phyloP scores from a whole-genome alignment of 2,797 vertebrate genomes.

The Neopelma chrysocephalum region DNA sequence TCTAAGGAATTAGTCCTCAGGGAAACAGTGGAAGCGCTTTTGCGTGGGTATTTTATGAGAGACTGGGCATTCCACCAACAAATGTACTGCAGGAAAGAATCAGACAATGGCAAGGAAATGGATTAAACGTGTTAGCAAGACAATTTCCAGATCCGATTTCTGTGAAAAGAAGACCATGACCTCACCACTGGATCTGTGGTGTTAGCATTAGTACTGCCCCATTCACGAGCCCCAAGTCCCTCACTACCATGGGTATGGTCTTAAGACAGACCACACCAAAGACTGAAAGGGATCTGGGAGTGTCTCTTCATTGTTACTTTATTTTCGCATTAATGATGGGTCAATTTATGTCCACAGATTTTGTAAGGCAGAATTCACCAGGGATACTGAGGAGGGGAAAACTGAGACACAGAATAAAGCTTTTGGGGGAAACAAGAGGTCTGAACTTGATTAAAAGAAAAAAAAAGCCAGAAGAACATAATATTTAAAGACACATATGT shows the following conservation, averaged over 20 bases:
- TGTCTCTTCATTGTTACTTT: conserved; percentile 54
- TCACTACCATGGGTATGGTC: not conserved
- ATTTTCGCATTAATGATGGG: conserved; percentile 35
- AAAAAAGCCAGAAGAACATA: not conserved
- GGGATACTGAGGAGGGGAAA: conserved; percentile 37
- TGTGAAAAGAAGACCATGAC: conserved; percentile 52
- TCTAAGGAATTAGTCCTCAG: conserved; percentile 3
- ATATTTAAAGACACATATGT: conserved; percentile 22
- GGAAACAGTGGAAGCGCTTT: conserved; percentile 36
- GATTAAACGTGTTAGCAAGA: conserved; percentile 61
- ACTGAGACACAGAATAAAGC: conserved; percentile 35
- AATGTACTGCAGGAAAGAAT: conserved; percentile 62
- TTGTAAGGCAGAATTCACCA: conserved; percentile 55
- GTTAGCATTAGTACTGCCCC: conserved; percentile 13
- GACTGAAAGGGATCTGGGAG: conserved; percentile 40
- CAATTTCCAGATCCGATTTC: conserved; percentile 57
- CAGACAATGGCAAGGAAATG: conserved; percentile 70
- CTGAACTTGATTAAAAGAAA: conserved; percentile 50
- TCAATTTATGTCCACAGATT: conserved; percentile 43
- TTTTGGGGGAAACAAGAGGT: conserved; percentile 36
- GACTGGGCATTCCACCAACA: conserved; percentile 55
- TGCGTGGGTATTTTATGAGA: conserved; percentile 38
- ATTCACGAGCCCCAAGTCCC: not conserved
- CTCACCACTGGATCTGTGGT: conserved; percentile 29
- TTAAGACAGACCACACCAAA: conserved; percentile 46